Base-by-base conservation (phyloP, 2,888 invertebrate species). In the Polymixis flavicincta region DNA sequence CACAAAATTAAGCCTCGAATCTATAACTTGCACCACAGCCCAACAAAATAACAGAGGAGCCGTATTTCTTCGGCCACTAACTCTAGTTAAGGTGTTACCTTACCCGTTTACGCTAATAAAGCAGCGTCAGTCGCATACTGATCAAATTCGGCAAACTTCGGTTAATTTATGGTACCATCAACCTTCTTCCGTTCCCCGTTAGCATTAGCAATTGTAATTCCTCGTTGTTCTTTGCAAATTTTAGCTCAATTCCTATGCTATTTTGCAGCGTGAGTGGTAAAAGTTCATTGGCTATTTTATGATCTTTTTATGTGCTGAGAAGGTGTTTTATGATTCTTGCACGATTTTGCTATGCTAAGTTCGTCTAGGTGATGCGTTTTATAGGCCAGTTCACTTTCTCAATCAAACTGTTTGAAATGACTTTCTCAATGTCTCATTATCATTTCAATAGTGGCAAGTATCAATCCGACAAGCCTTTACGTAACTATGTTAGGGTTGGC, bases 181-280 rank as follows among this genome's bases (percentile, higher is more conserved):
- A 88, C 90, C 88, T 85, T 76, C 80, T 82, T 84, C 74, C 77
- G 80, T 71, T 80, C 60, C 59, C 83, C 77, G 83, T 85, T 84
- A 82, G 45, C 32, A 88, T 88, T 88, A 79, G 86, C 86, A 90
- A 88, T 89, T 86, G 82, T 85, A 88, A 91, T 89, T 83, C 82
- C 73, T 74, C 6, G 42, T 14, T 73, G 45, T 76, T 82, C 65
- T 61, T 73, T 64, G 72, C 85, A 55, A 71, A 85, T 85, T 80
- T 84, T 67, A 54, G 55, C 65, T 57, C 70, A 61, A 78, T 75
- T 75, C 52, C 55, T 71, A 84, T 65, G 66, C 81, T 60, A n/a
- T 68, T 83, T 28, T 71, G 69, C 50, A 60, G 1, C 14, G 14
- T 73, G 69, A 60, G 52, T 84, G 17, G 54, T 48, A 54, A 74